phyloP scores from a whole-genome alignment of 2,113 vertebrate species.

The Mixornis gularis region DNA sequence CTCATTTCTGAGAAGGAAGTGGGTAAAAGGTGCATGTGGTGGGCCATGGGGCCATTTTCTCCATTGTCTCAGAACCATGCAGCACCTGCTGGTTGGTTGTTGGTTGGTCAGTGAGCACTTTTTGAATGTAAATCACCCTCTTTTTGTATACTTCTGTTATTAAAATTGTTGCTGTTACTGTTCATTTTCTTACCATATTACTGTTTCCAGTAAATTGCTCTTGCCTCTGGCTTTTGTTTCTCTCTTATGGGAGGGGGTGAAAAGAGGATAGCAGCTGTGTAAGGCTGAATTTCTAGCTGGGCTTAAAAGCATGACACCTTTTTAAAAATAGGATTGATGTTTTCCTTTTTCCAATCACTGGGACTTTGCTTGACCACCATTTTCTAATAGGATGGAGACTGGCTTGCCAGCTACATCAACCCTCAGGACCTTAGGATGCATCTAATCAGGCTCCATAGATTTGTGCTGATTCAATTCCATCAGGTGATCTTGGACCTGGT shows the following conservation, averaged over 20 bases:
- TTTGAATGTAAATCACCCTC: not conserved
- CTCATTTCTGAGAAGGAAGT: not conserved
- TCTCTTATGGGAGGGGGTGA: not conserved
- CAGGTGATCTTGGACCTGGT: not conserved
- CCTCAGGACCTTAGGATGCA: not conserved
- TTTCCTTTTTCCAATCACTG: not conserved
- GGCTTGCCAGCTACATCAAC: not conserved
- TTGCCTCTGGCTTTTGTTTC: not conserved
- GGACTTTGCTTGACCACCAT: not conserved
- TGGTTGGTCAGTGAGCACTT: not conserved
- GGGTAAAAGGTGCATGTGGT: fast-evolving
- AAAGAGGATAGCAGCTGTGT: not conserved
- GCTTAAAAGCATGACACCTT: not conserved
- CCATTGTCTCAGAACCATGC: not conserved
- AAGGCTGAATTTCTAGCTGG: not conserved
- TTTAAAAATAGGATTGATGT: not conserved
- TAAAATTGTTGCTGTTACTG: not conserved
- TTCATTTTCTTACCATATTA: not conserved
- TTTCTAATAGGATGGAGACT: not conserved
- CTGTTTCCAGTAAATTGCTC: not conserved
- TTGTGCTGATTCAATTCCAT: not conserved
- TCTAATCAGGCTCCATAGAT: not conserved
- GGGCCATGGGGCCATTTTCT: not conserved
- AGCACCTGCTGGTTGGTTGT: not conserved
- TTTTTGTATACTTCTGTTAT: not conserved